Conservation (phyloP, 2,888 invertebrate genomes). For the Crossocerus cetratus region DNA sequence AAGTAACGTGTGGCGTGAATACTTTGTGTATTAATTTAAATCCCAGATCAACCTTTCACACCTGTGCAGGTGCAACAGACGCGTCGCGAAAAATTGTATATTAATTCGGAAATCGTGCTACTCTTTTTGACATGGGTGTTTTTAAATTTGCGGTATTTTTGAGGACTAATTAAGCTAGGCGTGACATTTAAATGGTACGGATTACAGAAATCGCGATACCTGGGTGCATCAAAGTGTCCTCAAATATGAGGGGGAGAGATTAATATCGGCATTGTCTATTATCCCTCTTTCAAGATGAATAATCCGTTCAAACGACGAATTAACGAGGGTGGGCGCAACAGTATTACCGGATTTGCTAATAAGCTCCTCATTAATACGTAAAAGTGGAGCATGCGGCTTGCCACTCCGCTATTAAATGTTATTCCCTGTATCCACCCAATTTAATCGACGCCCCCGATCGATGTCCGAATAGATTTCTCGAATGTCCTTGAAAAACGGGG, state of each 20-base stretch:
- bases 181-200: background rate
- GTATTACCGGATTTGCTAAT: conserved; percentile 11
- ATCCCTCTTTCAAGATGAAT: conserved; percentile 32
- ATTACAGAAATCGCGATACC: background rate
- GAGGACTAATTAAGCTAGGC: too few species aligned
- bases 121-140: too few species aligned
- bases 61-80: background rate
- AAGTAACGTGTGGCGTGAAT: background rate
- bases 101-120: too few species aligned
- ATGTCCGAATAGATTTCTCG: background rate
- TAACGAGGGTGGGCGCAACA: background rate
- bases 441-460: background rate
- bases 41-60: background rate
- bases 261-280: conserved; percentile 22
- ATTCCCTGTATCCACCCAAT: background rate
- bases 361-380: conserved; percentile 12
- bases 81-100: background rate
- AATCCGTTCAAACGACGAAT: conserved; percentile 33
- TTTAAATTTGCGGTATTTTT: too few species aligned
- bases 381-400: too few species aligned
- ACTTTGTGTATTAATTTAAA: background rate
- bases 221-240: conserved; percentile 8
- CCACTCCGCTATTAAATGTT: too few species aligned
- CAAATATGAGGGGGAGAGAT: conserved; percentile 11
- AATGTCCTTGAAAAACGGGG: background rate